Percentiles rank a stretch among this genome's conserved stretches.
Evolutionary conservation across 2,888 invertebrate genomes (phyloP).

Genomic region (Tiliacea aurago): DNA sequence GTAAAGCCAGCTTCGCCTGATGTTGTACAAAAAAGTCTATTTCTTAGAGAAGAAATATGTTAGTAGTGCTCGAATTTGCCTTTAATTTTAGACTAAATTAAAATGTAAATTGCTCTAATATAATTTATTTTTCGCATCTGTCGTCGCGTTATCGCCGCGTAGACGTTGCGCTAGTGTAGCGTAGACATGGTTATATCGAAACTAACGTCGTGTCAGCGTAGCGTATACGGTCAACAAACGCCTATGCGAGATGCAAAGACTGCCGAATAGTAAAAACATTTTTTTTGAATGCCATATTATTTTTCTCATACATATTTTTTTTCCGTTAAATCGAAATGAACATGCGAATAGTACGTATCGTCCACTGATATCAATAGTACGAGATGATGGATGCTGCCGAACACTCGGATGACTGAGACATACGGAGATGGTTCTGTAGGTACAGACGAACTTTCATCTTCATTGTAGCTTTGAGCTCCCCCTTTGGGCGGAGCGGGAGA

Average conservation of each 20-base stretch:
- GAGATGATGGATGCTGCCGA: constrained; percentile 64
- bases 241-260: not conserved
- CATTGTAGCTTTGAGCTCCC: too few species aligned
- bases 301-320: not conserved
- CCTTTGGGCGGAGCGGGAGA: too few species aligned
- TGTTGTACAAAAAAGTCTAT: constrained; percentile 26
- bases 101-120: not conserved
- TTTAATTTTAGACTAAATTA: not conserved
- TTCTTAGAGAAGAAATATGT: constrained; percentile 8
- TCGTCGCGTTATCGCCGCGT: not conserved
- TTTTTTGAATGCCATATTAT: not conserved
- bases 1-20: constrained; percentile 21
- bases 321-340: constrained; percentile 27
- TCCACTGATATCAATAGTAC: constrained; percentile 67
- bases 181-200: not conserved
- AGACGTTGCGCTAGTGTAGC: not conserved
- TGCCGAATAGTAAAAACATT: not conserved
- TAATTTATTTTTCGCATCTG: not conserved
- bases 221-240: not conserved
- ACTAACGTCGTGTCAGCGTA: too few species aligned
- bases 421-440: constrained; percentile 47
- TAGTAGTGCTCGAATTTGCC: not conserved
- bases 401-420: constrained; percentile 65
- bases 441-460: not conserved
- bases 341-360: constrained; percentile 37